These are phyloP conservation scores for Notothenia coriiceps DNA, from an alignment of 2,113 vertebrate genomes.

Conservation along the genomic window DNA sequence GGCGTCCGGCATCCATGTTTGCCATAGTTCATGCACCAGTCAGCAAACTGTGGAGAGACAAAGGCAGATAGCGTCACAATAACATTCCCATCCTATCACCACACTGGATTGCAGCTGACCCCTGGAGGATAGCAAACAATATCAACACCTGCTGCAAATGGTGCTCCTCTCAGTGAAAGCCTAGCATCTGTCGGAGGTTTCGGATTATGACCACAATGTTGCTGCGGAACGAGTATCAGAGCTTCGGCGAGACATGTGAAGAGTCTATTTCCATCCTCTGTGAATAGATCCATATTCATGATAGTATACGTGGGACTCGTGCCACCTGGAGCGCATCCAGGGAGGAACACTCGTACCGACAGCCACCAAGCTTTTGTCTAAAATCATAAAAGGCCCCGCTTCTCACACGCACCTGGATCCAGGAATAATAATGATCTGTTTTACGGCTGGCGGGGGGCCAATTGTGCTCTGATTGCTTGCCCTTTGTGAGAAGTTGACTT, in stretches of 20 bases:
- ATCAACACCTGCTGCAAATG: constrained; percentile 43
- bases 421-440: constrained; percentile 39
- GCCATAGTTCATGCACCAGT: constrained; percentile 98
- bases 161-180: constrained; percentile 17
- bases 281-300: constrained; percentile 52
- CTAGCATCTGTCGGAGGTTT: constrained; percentile 28
- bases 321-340: constrained; percentile 47
- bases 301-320: constrained; percentile 20
- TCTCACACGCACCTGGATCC: constrained; percentile 2
- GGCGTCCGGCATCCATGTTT: constrained; percentile 94
- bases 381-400: constrained; percentile 32
- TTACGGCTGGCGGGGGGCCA: constrained; percentile 23
- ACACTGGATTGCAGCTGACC: not conserved
- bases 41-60: constrained; percentile 89
- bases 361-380: constrained; percentile 35
- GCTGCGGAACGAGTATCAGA: not conserved
- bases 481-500: constrained; percentile 38
- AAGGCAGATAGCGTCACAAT: constrained; percentile 10
- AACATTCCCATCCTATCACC: not conserved
- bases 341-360: constrained; percentile 26
- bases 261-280: constrained; percentile 49
- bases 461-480: not conserved
- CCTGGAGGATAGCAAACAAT: constrained; percentile 23
- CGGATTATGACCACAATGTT: constrained; percentile 30
- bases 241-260: constrained; percentile 27